phyloP scores from a whole-genome alignment of 2,888 invertebrate species.

The Nysson spinosus region DNA sequence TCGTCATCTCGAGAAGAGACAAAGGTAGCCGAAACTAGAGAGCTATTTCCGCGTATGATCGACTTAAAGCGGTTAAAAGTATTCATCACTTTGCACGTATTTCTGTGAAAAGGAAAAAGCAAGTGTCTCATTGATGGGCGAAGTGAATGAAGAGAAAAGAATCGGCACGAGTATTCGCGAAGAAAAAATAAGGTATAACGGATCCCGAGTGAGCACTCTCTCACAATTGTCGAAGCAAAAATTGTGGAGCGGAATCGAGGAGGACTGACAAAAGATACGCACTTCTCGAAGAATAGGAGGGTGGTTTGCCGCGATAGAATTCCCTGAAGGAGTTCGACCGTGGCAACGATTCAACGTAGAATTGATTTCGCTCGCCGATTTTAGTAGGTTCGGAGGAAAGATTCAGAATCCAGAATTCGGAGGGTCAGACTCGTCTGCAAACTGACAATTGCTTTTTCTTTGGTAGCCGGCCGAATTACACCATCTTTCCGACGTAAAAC shows the following conservation, averaged over 20 bases:
- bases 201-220: too few species aligned
- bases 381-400: slow-evolving; percentile 10
- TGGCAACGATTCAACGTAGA: slow-evolving; percentile 4
- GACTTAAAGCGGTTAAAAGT: too few species aligned
- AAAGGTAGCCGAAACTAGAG: too few species aligned
- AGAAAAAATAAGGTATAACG: too few species aligned
- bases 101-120: too few species aligned
- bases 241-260: neutral
- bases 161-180: too few species aligned
- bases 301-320: neutral
- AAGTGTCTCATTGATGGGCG: too few species aligned
- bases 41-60: too few species aligned
- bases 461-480: slow-evolving; percentile 5
- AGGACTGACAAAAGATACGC: neutral
- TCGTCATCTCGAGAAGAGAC: too few species aligned
- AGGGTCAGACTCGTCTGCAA: slow-evolving; percentile 5
- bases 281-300: neutral
- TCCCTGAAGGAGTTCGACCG: neutral
- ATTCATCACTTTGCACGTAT: too few species aligned
- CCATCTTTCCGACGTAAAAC: slow-evolving; percentile 11
- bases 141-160: too few species aligned
- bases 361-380: slow-evolving; percentile 23
- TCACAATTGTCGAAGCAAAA: neutral
- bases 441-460: slow-evolving; percentile 19
- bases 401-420: neutral